Conservation (phyloP, 2,797 vertebrate genomes). For the Hephaestus fuliginosus region DNA sequence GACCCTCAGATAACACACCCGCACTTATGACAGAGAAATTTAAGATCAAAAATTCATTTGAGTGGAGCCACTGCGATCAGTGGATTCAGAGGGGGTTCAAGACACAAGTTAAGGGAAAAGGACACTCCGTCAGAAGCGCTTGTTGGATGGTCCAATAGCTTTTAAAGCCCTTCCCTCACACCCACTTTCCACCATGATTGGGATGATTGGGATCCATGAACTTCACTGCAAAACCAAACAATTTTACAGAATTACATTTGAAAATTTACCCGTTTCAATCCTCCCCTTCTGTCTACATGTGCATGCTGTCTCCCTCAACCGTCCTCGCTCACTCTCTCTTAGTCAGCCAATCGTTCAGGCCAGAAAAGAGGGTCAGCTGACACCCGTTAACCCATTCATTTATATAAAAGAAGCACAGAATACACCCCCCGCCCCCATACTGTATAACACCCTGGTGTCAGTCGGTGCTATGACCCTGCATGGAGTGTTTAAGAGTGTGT, state of each 20-base stretch:
- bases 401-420: conserved; percentile 15
- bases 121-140: neutral
- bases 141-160: neutral
- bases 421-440: neutral
- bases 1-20: neutral
- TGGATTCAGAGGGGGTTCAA: neutral
- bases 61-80: neutral
- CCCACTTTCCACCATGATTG: neutral
- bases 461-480: conserved; percentile 53
- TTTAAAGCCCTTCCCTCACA: neutral
- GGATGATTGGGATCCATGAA: no score
- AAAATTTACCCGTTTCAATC: neutral
- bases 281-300: no score
- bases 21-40: neutral
- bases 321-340: no score
- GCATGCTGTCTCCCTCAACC: no score
- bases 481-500: conserved; percentile 1
- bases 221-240: no score
- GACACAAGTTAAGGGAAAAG: neutral
- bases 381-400: conserved; percentile 34
- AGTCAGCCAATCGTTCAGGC: neutral
- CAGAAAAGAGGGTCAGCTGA: conserved; percentile 4
- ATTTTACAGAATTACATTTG: no score
- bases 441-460: conserved; percentile 60
- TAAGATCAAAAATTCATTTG: neutral